Percentiles rank a stretch among this genome's conserved stretches.
Evolutionary conservation across 1,140 invertebrate genomes (phyloP).

Genomic region (Ditylenchus dipsaci): DNA sequence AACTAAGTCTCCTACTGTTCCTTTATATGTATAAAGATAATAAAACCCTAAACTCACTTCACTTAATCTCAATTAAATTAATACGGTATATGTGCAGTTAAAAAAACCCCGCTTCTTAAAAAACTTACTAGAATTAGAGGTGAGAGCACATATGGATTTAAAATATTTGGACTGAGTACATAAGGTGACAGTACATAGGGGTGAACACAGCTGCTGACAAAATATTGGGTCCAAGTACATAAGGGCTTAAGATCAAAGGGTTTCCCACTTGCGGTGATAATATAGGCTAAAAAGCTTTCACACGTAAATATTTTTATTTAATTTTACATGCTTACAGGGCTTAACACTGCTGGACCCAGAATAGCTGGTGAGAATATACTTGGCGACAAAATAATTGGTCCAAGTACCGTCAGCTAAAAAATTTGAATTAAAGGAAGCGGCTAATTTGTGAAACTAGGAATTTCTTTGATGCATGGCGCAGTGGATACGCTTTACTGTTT

Average conservation of each 20-base stretch:
- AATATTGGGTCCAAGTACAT: slow-evolving; percentile 2
- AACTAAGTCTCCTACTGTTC: no score
- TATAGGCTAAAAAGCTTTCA: not conserved
- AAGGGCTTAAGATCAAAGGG: slow-evolving; percentile 3
- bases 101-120: not conserved
- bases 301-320: not conserved
- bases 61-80: no score
- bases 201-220: not conserved
- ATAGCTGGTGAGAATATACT: slow-evolving; percentile 11
- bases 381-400: slow-evolving; percentile 6
- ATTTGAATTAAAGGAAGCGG: no score
- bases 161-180: slow-evolving; percentile 8
- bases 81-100: no score
- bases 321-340: not conserved
- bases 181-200: slow-evolving; percentile 8
- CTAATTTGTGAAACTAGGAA: no score
- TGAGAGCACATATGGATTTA: slow-evolving; percentile 8
- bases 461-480: no score
- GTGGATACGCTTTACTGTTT: no score
- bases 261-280: slow-evolving; percentile 3
- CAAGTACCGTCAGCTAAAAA: slow-evolving; percentile 7
- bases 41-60: no score
- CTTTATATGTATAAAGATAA: no score
- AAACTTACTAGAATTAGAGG: slow-evolving; percentile 4
- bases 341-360: slow-evolving; percentile 3